Conservation (phyloP, 2,888 invertebrate genomes). For the Trypoxylon attenuatum region DNA sequence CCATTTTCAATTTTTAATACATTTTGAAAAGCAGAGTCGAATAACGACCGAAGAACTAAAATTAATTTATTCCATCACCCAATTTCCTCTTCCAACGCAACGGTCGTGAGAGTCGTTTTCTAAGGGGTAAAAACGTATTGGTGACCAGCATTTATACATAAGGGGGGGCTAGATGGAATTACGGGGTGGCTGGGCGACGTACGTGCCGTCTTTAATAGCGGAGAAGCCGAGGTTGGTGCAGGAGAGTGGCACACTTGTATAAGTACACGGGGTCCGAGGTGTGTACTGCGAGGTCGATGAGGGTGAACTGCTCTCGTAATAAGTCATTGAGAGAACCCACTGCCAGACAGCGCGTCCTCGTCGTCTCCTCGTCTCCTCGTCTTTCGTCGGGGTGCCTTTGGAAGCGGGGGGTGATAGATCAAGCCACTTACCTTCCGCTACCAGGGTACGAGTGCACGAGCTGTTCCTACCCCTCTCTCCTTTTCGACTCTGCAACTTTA, state of each 20-base stretch:
- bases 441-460: conserved; percentile 47
- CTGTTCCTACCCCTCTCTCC: conserved; percentile 33
- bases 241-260: conserved; percentile 15
- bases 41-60: too few relatives aligned
- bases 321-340: conserved; percentile 57
- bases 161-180: background rate
- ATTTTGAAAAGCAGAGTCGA: too few relatives aligned
- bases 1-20: too few relatives aligned
- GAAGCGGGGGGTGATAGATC: conserved; percentile 54
- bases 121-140: background rate
- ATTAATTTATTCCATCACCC: too few relatives aligned
- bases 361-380: conserved; percentile 37
- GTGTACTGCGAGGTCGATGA: conserved; percentile 37
- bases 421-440: conserved; percentile 59
- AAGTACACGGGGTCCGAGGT: too few relatives aligned
- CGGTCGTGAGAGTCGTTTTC: too few relatives aligned
- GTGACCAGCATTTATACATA: background rate
- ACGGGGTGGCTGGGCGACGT: background rate
- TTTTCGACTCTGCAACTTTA: conserved; percentile 30
- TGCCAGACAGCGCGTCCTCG: conserved; percentile 43
- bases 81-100: too few relatives aligned
- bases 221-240: conserved; percentile 15
- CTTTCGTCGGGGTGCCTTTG: conserved; percentile 36
- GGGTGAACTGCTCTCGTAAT: conserved; percentile 57
- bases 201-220: conserved; percentile 38